phyloP scores from a whole-genome alignment of 2,888 invertebrate species.

The Lasioglossum marginatum region DNA sequence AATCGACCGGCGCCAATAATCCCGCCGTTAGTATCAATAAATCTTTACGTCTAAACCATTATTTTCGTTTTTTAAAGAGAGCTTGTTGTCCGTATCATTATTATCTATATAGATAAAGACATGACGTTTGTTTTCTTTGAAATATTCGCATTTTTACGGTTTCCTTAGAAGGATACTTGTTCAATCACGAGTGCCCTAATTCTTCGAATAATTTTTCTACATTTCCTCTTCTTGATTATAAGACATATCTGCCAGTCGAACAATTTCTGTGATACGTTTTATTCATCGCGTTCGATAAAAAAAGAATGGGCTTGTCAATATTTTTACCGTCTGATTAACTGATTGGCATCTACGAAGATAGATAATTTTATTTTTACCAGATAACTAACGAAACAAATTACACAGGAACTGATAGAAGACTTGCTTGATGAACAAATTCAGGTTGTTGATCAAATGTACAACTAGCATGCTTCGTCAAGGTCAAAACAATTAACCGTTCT shows the following conservation, averaged over 20 bases:
- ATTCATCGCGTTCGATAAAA: background rate
- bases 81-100: background rate
- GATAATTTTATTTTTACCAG: background rate
- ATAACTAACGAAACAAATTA: background rate
- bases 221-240: background rate
- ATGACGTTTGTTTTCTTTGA: background rate
- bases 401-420: background rate
- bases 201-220: background rate
- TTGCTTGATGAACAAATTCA: background rate
- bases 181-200: background rate
- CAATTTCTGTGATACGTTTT: background rate
- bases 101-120: background rate
- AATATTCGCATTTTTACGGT: background rate
- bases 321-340: background rate
- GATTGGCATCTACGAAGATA: background rate
- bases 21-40: background rate
- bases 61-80: background rate
- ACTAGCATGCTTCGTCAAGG: background rate
- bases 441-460: background rate
- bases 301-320: background rate
- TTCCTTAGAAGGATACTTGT: background rate
- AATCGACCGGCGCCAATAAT: background rate
- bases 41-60: background rate
- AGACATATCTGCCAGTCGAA: background rate
- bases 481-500: no score